These are phyloP conservation scores for Drosophila sechellia DNA, from an alignment of 1,140 invertebrate genomes.

Conservation along the genomic window DNA sequence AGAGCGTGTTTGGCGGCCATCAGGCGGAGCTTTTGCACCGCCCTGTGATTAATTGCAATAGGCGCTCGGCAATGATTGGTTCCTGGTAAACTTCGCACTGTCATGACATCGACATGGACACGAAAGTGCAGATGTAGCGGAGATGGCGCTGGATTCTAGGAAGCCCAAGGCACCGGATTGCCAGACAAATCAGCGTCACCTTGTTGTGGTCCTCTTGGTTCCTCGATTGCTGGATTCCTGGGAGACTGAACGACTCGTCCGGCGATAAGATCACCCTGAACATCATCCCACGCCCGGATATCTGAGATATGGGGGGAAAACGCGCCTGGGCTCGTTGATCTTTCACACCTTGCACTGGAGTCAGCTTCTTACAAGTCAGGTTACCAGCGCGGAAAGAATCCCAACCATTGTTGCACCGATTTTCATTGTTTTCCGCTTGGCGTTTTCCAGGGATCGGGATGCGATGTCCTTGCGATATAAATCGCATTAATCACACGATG, in stretches of 20 bases:
- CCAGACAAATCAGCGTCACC: constrained; percentile 71
- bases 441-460: constrained; percentile 51
- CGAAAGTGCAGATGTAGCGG: constrained; percentile 9
- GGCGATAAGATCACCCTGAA: constrained; percentile 49
- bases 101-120: constrained; percentile 51
- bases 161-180: constrained; percentile 16
- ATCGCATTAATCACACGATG: constrained; percentile 70
- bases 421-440: constrained; percentile 53
- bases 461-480: constrained; percentile 64
- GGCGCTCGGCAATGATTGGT: constrained; percentile 70
- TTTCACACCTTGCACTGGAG: constrained; percentile 64
- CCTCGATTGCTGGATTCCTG: constrained; percentile 10
- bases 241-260: constrained; percentile 42
- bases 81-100: constrained; percentile 63
- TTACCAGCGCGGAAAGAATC: constrained; percentile 14
- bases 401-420: constrained; percentile 15
- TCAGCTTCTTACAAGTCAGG: constrained; percentile 29
- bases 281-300: constrained; percentile 37
- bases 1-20: constrained; percentile 66
- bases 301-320: constrained; percentile 5
- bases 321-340: constrained; percentile 50
- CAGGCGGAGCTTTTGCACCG: constrained; percentile 61
- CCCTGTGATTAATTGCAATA: constrained; percentile 76
- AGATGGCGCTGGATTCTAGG: constrained; percentile 43
- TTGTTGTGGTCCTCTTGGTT: constrained; percentile 3